Conservation (phyloP, 2,113 vertebrate species). For the Mus spicilegus region DNA sequence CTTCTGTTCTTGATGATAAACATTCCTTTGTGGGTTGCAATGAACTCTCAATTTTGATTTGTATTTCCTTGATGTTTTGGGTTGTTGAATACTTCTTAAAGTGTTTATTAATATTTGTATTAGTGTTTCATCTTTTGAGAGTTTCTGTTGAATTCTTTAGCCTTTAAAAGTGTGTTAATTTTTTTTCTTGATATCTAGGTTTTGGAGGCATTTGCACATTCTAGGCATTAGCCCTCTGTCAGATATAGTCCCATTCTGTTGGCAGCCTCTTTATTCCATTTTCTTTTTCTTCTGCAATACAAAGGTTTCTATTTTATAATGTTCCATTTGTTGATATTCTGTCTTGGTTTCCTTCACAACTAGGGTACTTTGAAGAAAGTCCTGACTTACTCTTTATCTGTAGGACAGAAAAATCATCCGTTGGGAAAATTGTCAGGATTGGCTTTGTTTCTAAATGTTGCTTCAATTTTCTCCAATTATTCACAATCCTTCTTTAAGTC, state of each 20-base stretch:
- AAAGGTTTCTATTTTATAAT: background rate
- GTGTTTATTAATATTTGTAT: background rate
- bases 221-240: background rate
- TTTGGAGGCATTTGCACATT: background rate
- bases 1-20: background rate
- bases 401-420: background rate
- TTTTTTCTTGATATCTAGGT: background rate
- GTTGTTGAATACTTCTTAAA: background rate
- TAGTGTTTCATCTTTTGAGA: background rate
- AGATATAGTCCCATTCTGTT: background rate
- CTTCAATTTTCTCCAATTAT: constrained; percentile 3
- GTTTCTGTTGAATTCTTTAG: background rate
- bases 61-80: background rate
- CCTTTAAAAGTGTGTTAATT: background rate
- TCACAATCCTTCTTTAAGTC: background rate
- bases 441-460: background rate
- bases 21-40: background rate
- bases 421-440: background rate
- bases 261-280: background rate
- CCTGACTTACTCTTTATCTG: background rate
- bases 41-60: background rate
- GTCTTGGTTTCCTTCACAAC: background rate
- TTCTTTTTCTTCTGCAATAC: no score
- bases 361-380: background rate
- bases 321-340: background rate